These are phyloP conservation scores for Sebastes vulpes DNA, from an alignment of 2,797 vertebrate genomes.

Conservation along the genomic window DNA sequence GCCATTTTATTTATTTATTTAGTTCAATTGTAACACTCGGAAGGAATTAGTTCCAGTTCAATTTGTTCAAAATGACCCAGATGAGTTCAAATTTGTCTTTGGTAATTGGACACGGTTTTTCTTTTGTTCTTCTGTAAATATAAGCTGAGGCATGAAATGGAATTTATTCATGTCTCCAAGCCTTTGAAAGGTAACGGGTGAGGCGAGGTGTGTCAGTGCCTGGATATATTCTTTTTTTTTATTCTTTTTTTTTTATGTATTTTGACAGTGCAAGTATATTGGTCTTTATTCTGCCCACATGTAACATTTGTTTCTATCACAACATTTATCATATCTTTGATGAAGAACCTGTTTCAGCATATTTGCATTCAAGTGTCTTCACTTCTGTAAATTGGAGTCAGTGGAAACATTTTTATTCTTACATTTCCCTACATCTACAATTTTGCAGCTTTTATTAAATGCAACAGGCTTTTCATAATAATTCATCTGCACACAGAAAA, in stretches of 20 bases:
- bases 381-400: background rate
- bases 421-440: constrained; percentile 1
- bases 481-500: background rate
- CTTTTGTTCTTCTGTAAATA: constrained; percentile 71
- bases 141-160: constrained; percentile 66
- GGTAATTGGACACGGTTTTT: constrained; percentile 71
- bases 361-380: background rate
- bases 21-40: constrained; percentile 56
- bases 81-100: constrained; percentile 77
- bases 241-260: background rate
- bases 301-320: background rate
- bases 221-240: constrained; percentile 2
- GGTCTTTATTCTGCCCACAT: background rate
- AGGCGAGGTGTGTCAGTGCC: constrained; percentile 37
- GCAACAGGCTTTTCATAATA: background rate
- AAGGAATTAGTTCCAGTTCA: constrained; percentile 72
- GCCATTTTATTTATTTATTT: constrained; percentile 65
- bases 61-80: constrained; percentile 73
- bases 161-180: constrained; percentile 61
- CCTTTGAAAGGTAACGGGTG: constrained; percentile 44
- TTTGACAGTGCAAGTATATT: background rate
- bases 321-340: background rate
- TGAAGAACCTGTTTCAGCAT: background rate
- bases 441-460: constrained; percentile 9
- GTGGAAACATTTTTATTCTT: background rate